Evolutionary conservation across 2,797 vertebrate species (phyloP), one percentile per base, ranked within the genome.

Genomic region (Ctenochaetus hawaiiensis): DNA sequence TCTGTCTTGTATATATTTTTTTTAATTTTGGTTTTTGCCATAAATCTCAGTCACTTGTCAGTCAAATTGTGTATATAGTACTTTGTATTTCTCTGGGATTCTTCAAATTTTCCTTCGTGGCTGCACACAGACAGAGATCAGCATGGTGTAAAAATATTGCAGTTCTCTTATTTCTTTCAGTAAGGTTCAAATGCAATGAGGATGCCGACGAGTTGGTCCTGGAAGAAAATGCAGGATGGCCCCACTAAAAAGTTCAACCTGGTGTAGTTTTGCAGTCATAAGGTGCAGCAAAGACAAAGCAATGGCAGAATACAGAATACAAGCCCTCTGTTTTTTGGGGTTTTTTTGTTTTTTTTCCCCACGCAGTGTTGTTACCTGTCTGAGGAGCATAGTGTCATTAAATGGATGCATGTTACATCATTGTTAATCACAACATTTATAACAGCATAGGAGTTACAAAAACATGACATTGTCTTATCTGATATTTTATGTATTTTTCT

Each of bases 31-130:
- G 14, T 48, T 34, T 22, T 43, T n/a, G 5, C 5, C 22, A 2
- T 12, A 54, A 2, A 30, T 54, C 3, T 70, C 52, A 59, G 34
- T 37, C 26, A 61, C 17, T 63, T 49, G n/a, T 74, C 37, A 14
- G 4, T 54, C 18, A 67, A 7, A 59, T 10, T n/a, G 12, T 18
- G 45, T 26, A 58, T 5, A 22, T 9, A 17, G 8, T 16, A 16
- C 12, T 13, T 16, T 20, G 14, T 8, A 8, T 3, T 14, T 53
- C 5, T 43, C 8, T 9, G 39, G 41, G 48, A 26, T 26, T 45
- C n/a, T 22, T 44, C 22, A 1, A 18, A 53, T 6, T 22, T 48
- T 26, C 4, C n/a, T 65, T 70, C 16, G 7, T 0, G 1, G 22
- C 34, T 43, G 6, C 62, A 11, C 26, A 26, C 26, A 26, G 26